Base-by-base conservation (phyloP, 2,888 invertebrate genomes). In the Spodoptera picta region DNA sequence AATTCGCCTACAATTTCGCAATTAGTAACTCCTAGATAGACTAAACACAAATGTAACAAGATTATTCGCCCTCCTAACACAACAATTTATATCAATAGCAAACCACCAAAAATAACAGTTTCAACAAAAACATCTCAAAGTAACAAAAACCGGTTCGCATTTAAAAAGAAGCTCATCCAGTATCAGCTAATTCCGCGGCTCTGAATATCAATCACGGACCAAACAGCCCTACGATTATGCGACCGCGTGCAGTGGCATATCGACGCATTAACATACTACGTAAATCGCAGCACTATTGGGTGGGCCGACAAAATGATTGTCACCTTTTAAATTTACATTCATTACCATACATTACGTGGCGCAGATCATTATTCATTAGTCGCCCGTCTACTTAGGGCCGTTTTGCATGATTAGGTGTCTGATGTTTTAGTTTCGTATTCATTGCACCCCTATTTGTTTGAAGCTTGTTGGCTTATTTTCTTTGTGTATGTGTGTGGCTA, bases 301-400 rank as follows among this genome's bases (percentile, higher is more conserved):
- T 91, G 92, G 91, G 83, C 90, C 87, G 87, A 87, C 90, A 87
- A 87, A 81, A 88, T 91, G 90, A 91, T 92, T 92, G 92, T 93
- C 93, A 92, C 92, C 91, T 91, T 91, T 90, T 92, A 92, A 90
- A 93, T 93, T 93, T 93, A 90, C 93, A 93, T 93, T 83, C 83
- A 91, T 94, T 93, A 90, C 80, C 89, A 89, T 92, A 79, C 79
- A 77, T 76, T 80, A 79, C 73, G 75, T 69, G 60, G 60, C 66
- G 53, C 67, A 31, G 63, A 76, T 71, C 77, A 73, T 76, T 87
- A 85, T 85, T 87, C 86, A 86, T 87, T 83, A 83, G 82, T 80
- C 82, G 72, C 77, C 65, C 75, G 72, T 83, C 85, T 89, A 87
- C 87, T 89, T 87, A 86, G 77, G 82, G 80, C 75, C 81, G 84